Percentiles rank a stretch among this genome's conserved stretches.
These are phyloP conservation scores for Cryptophagus acutangulus DNA, from an alignment of 2,888 invertebrate genomes.

Conservation along the genomic window DNA sequence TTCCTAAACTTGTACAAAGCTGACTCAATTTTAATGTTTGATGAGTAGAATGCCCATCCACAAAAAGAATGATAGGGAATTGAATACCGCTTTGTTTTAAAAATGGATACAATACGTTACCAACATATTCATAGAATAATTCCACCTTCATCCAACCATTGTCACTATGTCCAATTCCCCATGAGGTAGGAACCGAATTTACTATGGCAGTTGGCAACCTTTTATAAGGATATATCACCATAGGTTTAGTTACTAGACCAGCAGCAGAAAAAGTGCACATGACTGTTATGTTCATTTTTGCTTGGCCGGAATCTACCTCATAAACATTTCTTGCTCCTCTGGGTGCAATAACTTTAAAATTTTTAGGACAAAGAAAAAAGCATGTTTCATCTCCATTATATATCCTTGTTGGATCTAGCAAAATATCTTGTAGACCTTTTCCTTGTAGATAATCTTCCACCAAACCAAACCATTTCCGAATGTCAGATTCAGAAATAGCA, in stretches of 20 bases:
- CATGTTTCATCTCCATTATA: constrained; percentile 22
- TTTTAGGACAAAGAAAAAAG: constrained; percentile 20
- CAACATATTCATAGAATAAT: too few species aligned
- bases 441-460: too few species aligned
- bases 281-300: constrained; percentile 17
- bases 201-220: constrained; percentile 11
- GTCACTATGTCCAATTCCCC: constrained; percentile 16
- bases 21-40: too few species aligned
- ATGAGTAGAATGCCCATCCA: too few species aligned
- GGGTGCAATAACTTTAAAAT: constrained; percentile 18
- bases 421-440: too few species aligned
- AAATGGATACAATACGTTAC: too few species aligned
- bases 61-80: too few species aligned
- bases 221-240: constrained; percentile 18
- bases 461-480: too few species aligned
- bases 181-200: too few species aligned
- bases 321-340: constrained; percentile 20
- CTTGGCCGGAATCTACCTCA: constrained; percentile 15
- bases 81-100: too few species aligned
- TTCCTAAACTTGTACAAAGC: constrained; percentile 22
- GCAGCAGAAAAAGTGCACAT: constrained; percentile 23
- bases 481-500: constrained; percentile 28
- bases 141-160: constrained; percentile 24
- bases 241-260: too few species aligned
- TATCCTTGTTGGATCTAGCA: too few species aligned